Evolutionary conservation across 2,113 vertebrate genomes (phyloP).

Genomic region (Amphiprion ocellaris): DNA sequence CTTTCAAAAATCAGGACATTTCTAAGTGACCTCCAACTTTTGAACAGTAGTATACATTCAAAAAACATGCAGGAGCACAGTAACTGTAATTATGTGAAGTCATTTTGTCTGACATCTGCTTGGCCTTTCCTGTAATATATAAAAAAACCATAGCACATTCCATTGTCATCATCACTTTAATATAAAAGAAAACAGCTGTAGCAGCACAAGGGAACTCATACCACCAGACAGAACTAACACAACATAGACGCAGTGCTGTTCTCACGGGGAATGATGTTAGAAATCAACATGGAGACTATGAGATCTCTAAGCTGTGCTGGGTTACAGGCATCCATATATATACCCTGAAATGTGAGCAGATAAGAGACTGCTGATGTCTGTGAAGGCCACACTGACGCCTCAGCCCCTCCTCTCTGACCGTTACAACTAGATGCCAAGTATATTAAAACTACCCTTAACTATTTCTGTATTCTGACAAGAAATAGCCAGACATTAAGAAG

Average conservation of each 20-base stretch:
- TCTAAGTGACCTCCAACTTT: too few relatives aligned
- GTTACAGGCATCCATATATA: conserved; percentile 76
- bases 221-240: not conserved
- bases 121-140: not conserved
- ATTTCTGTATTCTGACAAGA: conserved; percentile 18
- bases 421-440: conserved; percentile 32
- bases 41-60: too few relatives aligned
- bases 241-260: conserved; percentile 1
- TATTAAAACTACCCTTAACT: conserved; percentile 33
- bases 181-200: conserved; percentile 1
- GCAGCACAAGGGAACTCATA: conserved; percentile 13
- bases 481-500: conserved; percentile 3
- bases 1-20: too few relatives aligned
- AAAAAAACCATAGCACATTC: not conserved
- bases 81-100: not conserved
- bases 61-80: not conserved
- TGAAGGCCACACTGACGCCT: conserved; percentile 72
- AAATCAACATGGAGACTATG: conserved; percentile 24
- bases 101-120: not conserved
- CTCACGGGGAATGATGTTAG: conserved; percentile 29
- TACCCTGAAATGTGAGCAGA: conserved; percentile 83
- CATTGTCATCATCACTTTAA: not conserved
- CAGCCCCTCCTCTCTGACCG: conserved; percentile 24
- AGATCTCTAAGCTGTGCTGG: conserved; percentile 30
- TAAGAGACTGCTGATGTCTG: conserved; percentile 68